Evolutionary conservation across 2,113 vertebrate genomes (phyloP).

Genomic region (Petrocephalus microphthalmus): DNA sequence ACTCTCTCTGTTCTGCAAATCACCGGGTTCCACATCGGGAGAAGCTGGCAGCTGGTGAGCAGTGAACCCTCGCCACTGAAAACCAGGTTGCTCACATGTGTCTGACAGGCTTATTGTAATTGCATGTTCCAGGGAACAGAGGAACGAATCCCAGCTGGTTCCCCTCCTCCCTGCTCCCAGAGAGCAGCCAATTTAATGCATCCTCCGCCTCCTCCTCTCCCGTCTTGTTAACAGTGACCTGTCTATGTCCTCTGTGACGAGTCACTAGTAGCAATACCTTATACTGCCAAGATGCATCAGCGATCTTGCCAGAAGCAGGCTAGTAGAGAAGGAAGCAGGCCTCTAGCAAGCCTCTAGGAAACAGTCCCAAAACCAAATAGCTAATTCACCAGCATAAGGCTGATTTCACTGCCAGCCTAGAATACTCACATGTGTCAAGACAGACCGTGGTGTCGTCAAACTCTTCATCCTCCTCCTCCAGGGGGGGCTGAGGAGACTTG

Average conservation of each 20-base stretch:
- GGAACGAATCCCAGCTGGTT: background rate
- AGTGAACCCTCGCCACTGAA: background rate
- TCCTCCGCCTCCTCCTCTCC: background rate
- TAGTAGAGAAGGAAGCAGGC: background rate
- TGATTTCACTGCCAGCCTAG: background rate
- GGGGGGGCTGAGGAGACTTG: conserved; percentile 91
- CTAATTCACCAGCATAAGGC: background rate
- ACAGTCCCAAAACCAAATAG: background rate
- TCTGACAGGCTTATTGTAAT: background rate
- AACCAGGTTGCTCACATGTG: background rate
- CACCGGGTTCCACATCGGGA: background rate
- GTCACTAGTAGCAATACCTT: background rate
- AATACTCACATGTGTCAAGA: conserved; percentile 89
- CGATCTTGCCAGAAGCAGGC: background rate
- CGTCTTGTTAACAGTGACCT: background rate
- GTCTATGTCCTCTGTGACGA: background rate
- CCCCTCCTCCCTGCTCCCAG: background rate
- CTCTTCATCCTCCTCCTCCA: conserved; percentile 96
- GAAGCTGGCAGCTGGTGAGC: background rate
- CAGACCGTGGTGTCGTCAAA: conserved; percentile 93
- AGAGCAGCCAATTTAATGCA: background rate
- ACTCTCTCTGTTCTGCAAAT: background rate
- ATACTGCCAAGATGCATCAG: background rate
- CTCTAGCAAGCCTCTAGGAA: too few species aligned
- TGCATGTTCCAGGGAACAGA: background rate